Evolutionary conservation across 2,113 vertebrate genomes (phyloP), one percentile per base, ranked within the genome.

Genomic region (Gymnarchus niloticus): DNA sequence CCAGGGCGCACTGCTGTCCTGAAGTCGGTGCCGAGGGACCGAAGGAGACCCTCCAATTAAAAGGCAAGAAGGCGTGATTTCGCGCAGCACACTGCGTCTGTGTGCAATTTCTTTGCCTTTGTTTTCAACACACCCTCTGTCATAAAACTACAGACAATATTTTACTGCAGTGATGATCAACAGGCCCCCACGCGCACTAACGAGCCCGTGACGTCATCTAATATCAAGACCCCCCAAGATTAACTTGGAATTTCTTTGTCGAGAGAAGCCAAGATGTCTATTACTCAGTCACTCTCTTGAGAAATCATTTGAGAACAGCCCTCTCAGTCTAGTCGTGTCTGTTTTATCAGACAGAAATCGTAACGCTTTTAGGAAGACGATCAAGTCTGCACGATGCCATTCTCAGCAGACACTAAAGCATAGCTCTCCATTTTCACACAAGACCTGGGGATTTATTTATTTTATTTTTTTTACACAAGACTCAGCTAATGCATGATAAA

Each of bases 1-100:
- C 82, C 59, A 83, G 5, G 88, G n/a, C n/a, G n/a, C n/a, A 84
- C 87, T 88, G 82, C 85, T 80, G 77, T 8, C 48, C 51, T 46
- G 48, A 37, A 54, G 44, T 6, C 17, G 33, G 23, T 51, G 23
- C 46, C 25, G 61, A 80, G 46, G 56, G 56, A 57, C 23, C 56
- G 12, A 57, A 19, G 46, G 12, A 56, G 52, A 19, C 57, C 82
- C 19, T 80, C 61, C 25, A 17, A 57, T 52, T 81, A 51, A 6
- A 85, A 56, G 44, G 23, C 33, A 37, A 4, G 21, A 56, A 6
- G 9, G 44, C 19, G 12, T 14, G 56, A 44, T 3, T 25, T 9
- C 10, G 61, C 19, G 28, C 28, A n/a, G 21, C 49, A 12, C 8
- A 25, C 37, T 5, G 77, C n/a, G 48, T 49, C 23, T 8, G 77